Percentiles rank a stretch among this genome's conserved stretches.
Evolutionary conservation across 1,140 invertebrate species (phyloP).

Genomic region (Reticulitermes speratus): DNA sequence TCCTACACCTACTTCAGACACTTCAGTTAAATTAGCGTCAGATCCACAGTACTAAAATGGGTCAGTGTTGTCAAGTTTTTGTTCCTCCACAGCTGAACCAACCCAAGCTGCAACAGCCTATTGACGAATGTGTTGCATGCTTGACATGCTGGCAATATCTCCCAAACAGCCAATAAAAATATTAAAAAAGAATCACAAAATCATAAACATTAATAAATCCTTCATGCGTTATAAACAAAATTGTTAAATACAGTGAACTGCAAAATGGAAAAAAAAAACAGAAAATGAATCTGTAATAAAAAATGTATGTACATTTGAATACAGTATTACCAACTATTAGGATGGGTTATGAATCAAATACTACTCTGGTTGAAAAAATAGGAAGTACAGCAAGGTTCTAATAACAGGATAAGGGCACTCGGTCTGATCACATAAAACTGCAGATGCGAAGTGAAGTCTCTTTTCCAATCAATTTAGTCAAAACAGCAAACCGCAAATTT

Average conservation of each 20-base stretch:
- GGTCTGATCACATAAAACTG: background rate
- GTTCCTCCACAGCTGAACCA: background rate
- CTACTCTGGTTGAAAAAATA: constrained; percentile 6
- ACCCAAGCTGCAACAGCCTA: constrained; percentile 18
- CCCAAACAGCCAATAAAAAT: background rate
- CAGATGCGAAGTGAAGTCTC: background rate
- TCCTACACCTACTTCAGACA: constrained; percentile 4
- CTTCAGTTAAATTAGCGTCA: background rate
- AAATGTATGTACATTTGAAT: background rate
- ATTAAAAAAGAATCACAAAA: background rate
- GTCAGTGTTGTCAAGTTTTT: background rate
- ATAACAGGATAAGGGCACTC: background rate
- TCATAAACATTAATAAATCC: background rate
- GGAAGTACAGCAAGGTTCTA: background rate
- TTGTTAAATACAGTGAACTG: background rate
- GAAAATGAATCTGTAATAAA: background rate
- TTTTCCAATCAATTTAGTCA: background rate
- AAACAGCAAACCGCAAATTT: background rate
- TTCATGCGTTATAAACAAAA: background rate
- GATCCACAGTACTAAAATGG: background rate
- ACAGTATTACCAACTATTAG: background rate
- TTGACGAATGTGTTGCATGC: constrained; percentile 1
- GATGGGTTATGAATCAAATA: background rate
- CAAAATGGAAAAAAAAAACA: background rate
- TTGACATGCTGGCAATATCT: background rate